Evolutionary conservation across 2,888 invertebrate genomes (phyloP).

Genomic region (Drosophila dives): DNA sequence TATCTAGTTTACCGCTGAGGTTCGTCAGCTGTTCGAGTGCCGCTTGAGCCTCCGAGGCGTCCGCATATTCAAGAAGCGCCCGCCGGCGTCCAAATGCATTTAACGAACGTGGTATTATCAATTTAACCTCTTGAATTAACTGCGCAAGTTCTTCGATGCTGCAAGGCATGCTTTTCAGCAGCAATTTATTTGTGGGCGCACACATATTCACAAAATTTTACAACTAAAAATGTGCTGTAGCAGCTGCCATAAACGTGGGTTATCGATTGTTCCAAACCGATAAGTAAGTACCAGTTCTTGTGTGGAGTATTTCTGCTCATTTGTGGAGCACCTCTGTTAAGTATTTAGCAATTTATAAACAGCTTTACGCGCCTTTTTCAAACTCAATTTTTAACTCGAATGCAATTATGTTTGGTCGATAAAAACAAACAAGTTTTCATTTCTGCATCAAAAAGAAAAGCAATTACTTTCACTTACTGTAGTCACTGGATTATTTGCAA

Average conservation of each 20-base stretch:
- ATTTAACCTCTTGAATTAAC: slow-evolving; percentile 56
- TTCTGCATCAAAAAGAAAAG: slow-evolving; percentile 16
- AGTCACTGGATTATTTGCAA: slow-evolving; percentile 5
- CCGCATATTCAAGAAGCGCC: slow-evolving; percentile 64
- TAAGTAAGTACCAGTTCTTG: slow-evolving; percentile 9
- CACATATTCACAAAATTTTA: slow-evolving; percentile 25
- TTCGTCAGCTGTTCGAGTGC: slow-evolving; percentile 61
- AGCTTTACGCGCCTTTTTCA: slow-evolving; percentile 9
- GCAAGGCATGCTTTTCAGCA: slow-evolving; percentile 79
- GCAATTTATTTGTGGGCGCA: slow-evolving; percentile 55
- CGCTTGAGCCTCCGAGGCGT: slow-evolving; percentile 46
- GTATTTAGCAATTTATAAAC: not conserved
- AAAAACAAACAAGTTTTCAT: slow-evolving; percentile 16
- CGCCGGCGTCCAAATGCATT: slow-evolving; percentile 74
- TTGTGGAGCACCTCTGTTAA: not conserved
- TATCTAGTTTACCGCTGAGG: slow-evolving; percentile 54
- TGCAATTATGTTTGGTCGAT: slow-evolving; percentile 62
- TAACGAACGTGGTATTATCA: slow-evolving; percentile 58
- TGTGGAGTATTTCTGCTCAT: not conserved
- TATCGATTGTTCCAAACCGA: slow-evolving; percentile 12
- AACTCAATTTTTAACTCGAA: not conserved
- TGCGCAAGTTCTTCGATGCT: slow-evolving; percentile 61
- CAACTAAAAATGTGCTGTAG: slow-evolving; percentile 19
- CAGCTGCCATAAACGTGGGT: not conserved
- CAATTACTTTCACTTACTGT: slow-evolving; percentile 51